Evolutionary conservation across 2,797 vertebrate species (phyloP), one percentile per base, ranked within the genome.

Genomic region (Ataeniobius toweri): DNA sequence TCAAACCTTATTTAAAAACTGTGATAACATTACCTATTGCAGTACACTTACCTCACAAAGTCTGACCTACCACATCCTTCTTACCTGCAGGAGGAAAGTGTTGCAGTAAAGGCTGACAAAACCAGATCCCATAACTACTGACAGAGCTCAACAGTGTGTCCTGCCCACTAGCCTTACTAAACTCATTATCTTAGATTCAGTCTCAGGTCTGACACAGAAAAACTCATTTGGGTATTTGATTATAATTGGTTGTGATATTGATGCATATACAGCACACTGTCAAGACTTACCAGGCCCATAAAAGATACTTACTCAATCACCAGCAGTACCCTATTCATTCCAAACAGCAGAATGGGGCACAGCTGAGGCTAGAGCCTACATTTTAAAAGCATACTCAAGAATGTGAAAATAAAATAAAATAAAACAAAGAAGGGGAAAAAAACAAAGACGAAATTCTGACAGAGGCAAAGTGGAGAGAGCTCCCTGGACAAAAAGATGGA

Each of bases 291-390:
- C 96, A 96, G 94, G 94, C 95, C 96, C 96, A 96, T 95, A 94
- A 95, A 96, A 93, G 89, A 95, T 97, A 97, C 97, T 98, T 97
- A 98, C 96, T 96, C 92, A 95, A 90, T 92, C 93, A 97, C 93
- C 96, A 96, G 96, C 95, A 98, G 96, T 97, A 97, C 95, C 96
- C 95, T 96, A 96, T 97, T 97, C 94, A 97, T 97, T 97, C 96
- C 94, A 96, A 97, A 98, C 96, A 98, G 95, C 96, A 98, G 96
- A 97, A 96, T 97, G 92, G 96, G 94, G 94, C 96, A 96, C 94
- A 89, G 97, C 95, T 96, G 96, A 97, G 93, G 96, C 95, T 94
- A 96, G 94, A 97, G 94, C 95, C 97, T 98, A 97, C 92, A 96
- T 96, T 95, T 96, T 96, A 97, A 97, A 92, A 94, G 95, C 89